Evolutionary conservation across 2,888 invertebrate genomes (phyloP).

Genomic region (Napeogenes inachia): DNA sequence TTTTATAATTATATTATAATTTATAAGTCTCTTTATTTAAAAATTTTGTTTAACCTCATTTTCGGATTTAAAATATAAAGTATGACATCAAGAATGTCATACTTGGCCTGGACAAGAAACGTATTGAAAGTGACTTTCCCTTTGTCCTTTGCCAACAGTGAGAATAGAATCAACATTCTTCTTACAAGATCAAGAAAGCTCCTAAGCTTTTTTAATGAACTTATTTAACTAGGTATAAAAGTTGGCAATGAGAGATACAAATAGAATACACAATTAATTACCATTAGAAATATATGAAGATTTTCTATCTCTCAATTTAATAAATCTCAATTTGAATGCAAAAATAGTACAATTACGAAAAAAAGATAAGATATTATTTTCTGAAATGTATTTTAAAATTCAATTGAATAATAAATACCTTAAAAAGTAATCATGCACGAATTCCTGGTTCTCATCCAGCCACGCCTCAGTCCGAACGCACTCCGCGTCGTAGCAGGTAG

Average conservation of each 20-base stretch:
- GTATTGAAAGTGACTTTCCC: constrained; percentile 19
- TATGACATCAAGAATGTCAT: constrained; percentile 16
- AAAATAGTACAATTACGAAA: too few species aligned
- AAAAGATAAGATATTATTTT: too few species aligned
- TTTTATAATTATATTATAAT: too few species aligned
- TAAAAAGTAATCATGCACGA: constrained; percentile 95
- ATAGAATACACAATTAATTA: too few species aligned
- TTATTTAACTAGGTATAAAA: background rate
- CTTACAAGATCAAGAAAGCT: background rate
- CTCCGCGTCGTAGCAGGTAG: constrained; percentile 87
- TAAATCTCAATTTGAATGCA: too few species aligned
- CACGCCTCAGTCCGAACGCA: constrained; percentile 95
- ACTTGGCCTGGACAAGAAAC: constrained; percentile 8
- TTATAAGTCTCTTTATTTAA: too few species aligned
- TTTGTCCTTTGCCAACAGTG: constrained; percentile 9
- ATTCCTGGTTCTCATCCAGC: constrained; percentile 97
- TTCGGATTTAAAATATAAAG: constrained; percentile 9
- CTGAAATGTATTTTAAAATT: too few species aligned
- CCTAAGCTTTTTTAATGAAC: background rate
- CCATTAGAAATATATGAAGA: too few species aligned
- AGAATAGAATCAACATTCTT: constrained; percentile 11
- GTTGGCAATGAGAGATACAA: background rate
- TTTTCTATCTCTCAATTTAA: too few species aligned
- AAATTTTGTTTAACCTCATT: background rate
- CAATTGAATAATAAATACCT: constrained; percentile 72